Percentiles rank a stretch among this genome's conserved stretches.
These are phyloP conservation scores for Petrolisthes cinctipes DNA, from an alignment of 2,888 invertebrate genomes.

Conservation along the genomic window DNA sequence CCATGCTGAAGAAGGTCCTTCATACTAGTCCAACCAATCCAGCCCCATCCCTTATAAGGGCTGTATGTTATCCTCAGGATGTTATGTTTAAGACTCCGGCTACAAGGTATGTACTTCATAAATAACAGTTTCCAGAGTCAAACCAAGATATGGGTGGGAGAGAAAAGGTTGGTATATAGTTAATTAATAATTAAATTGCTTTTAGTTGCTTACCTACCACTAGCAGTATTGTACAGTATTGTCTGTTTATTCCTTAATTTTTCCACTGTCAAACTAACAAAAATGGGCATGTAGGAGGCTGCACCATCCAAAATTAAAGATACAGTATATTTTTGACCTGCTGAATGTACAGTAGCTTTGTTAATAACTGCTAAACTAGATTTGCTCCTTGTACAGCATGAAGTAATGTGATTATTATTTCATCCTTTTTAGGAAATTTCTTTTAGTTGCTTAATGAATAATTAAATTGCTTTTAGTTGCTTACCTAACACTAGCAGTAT, in stretches of 20 bases:
- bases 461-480: too few relatives aligned
- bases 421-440: too few relatives aligned
- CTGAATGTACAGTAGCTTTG: not conserved
- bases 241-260: not conserved
- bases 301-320: not conserved
- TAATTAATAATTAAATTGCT: not conserved
- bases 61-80: conserved; percentile 17
- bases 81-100: not conserved
- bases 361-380: not conserved
- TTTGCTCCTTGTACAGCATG: not conserved
- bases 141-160: not conserved
- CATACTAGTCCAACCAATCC: not conserved
- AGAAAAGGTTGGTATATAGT: not conserved
- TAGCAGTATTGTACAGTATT: too few relatives aligned
- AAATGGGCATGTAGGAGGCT: not conserved
- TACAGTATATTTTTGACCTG: not conserved
- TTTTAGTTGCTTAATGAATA: not conserved
- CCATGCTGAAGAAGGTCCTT: not conserved
- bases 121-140: not conserved
- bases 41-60: conserved; percentile 9
- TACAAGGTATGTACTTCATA: conserved; percentile 3
- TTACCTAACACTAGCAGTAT: too few relatives aligned
- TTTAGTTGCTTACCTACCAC: not conserved
- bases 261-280: not conserved
- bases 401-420: not conserved